Evolutionary conservation across 2,888 invertebrate species (phyloP).

Genomic region (Nomada lathburiana): DNA sequence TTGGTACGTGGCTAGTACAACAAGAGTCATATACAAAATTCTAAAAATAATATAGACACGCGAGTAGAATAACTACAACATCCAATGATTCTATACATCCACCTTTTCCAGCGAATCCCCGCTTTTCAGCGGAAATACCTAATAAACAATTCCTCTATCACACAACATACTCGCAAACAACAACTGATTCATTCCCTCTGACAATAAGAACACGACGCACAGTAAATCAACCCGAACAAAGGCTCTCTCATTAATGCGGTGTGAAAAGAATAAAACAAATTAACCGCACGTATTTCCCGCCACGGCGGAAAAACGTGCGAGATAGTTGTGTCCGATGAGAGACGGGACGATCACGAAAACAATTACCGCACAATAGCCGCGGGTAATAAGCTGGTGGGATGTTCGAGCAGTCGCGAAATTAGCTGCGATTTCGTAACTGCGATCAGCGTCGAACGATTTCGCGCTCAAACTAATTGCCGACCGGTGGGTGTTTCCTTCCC

Average conservation of each 20-base stretch:
- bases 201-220: not conserved
- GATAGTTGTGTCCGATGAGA: slow-evolving; percentile 7
- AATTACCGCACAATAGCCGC: slow-evolving; percentile 11
- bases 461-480: slow-evolving; percentile 52
- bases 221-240: not conserved
- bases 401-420: slow-evolving; percentile 42
- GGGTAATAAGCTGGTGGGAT: slow-evolving; percentile 23
- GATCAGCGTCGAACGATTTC: slow-evolving; percentile 27
- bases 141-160: too few relatives aligned
- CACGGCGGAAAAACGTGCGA: not conserved
- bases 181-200: not conserved
- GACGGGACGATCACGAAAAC: slow-evolving; percentile 29
- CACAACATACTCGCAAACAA: not conserved
- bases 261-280: not conserved
- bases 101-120: too few relatives aligned
- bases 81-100: too few relatives aligned
- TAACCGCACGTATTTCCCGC: not conserved
- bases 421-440: slow-evolving; percentile 32
- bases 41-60: too few relatives aligned
- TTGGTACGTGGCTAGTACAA: too few relatives aligned
- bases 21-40: too few relatives aligned
- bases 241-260: not conserved
- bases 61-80: too few relatives aligned
- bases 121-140: too few relatives aligned
- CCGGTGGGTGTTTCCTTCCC: slow-evolving; percentile 8